These are phyloP conservation scores for Sarcoramphus papa DNA, from an alignment of 2,797 vertebrate species.

Conservation along the genomic window DNA sequence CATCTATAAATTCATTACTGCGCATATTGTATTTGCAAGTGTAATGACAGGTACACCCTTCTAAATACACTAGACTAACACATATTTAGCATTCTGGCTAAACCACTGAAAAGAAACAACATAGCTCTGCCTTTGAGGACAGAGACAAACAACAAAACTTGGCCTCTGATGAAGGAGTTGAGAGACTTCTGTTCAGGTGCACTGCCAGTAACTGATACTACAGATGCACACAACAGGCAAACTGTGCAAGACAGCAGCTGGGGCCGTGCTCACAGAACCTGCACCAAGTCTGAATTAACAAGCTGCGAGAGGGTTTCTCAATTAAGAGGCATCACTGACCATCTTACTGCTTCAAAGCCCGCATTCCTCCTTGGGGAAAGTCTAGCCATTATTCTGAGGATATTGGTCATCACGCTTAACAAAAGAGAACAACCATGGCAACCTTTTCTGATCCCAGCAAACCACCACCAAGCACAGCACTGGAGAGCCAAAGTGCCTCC, in stretches of 20 bases:
- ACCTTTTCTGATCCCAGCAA: neutral
- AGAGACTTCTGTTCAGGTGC: neutral
- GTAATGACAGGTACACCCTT: neutral
- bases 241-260: neutral
- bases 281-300: neutral
- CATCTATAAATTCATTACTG: neutral
- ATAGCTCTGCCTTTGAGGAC: neutral
- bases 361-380: neutral
- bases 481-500: neutral
- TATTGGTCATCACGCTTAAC: fast-evolving
- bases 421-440: neutral
- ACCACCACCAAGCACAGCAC: neutral
- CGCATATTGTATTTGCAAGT: neutral
- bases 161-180: neutral
- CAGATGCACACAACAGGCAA: neutral
- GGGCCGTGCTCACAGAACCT: neutral
- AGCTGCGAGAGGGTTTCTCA: neutral
- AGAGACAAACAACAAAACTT: neutral
- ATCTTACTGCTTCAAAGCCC: neutral
- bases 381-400: neutral
- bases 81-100: neutral
- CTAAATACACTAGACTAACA: neutral
- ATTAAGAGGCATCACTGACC: neutral
- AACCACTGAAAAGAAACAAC: neutral
- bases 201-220: neutral